phyloP scores from a whole-genome alignment of 64 coral and sea anemone genomes.

The Platygyra sinensis region DNA sequence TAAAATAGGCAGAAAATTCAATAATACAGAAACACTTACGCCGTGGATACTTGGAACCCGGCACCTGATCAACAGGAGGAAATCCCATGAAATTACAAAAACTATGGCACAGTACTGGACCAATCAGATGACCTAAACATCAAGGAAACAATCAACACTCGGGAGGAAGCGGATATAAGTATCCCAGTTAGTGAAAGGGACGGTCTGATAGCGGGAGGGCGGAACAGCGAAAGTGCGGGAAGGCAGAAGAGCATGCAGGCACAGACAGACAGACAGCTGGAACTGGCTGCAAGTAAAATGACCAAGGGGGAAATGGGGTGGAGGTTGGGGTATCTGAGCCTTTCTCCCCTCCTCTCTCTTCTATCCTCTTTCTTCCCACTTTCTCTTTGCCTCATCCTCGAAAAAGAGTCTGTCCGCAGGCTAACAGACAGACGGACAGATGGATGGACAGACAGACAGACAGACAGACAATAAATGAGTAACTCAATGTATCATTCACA shows the following conservation, averaged over 20 bases:
- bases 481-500: background rate
- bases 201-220: too few species aligned
- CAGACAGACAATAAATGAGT: background rate
- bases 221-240: too few species aligned
- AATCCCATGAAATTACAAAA: slow-evolving; percentile 99
- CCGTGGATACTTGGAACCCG: slow-evolving; percentile 78
- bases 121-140: slow-evolving; percentile 83
- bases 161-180: background rate
- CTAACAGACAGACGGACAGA: background rate
- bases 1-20: background rate
- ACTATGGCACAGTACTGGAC: slow-evolving; percentile 95
- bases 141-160: background rate
- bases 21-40: slow-evolving; percentile 44
- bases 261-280: background rate
- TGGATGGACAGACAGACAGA: background rate
- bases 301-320: too few species aligned
- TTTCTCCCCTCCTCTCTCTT: too few species aligned
- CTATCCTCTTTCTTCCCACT: too few species aligned
- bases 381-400: too few species aligned
- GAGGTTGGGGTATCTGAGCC: too few species aligned
- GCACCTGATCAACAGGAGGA: slow-evolving; percentile 81
- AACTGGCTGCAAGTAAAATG: background rate
- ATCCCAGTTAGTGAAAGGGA: too few species aligned
- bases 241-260: background rate
- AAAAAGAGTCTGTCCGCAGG: background rate